phyloP scores from a whole-genome alignment of 2,888 invertebrate genomes.

The Drosophila meridionalis region DNA sequence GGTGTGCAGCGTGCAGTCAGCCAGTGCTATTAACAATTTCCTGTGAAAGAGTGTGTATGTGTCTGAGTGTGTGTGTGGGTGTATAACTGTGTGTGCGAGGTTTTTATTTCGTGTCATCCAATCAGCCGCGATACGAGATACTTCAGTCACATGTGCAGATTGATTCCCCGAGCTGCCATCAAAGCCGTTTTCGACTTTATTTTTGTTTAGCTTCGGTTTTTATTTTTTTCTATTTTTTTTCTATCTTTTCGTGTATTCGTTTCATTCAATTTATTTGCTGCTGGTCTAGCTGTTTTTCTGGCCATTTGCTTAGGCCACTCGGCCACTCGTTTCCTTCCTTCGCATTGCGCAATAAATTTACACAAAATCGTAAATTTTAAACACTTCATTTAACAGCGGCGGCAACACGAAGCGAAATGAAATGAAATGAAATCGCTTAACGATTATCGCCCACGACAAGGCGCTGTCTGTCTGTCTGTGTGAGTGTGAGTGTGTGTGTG shows the following conservation, averaged over 20 bases:
- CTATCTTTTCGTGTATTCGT: constrained; percentile 4
- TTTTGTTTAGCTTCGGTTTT: constrained; percentile 16
- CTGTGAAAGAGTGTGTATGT: constrained; percentile 12
- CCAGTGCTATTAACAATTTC: constrained; percentile 58
- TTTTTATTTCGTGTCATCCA: constrained; percentile 71
- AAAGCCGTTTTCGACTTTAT: constrained; percentile 41
- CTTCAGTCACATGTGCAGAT: constrained; percentile 55
- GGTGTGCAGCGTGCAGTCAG: constrained; percentile 25
- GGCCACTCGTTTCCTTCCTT: constrained; percentile 13
- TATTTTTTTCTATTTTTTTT: not conserved
- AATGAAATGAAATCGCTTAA: constrained; percentile 52
- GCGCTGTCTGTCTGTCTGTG: constrained; percentile 22
- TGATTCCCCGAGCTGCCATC: constrained; percentile 64
- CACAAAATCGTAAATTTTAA: constrained; percentile 70
- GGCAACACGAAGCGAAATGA: constrained; percentile 30
- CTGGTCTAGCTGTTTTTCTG: constrained; percentile 19
- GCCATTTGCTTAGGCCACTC: constrained; percentile 14
- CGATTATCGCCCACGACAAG: constrained; percentile 50
- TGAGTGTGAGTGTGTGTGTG: not conserved
- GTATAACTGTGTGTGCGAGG: constrained; percentile 31
- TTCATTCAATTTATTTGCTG: constrained; percentile 30
- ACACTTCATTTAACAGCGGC: constrained; percentile 69
- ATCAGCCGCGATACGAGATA: constrained; percentile 54
- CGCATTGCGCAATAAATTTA: constrained; percentile 62
- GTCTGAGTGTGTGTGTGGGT: constrained; percentile 17